These are phyloP conservation scores for Diadromus collaris DNA, from an alignment of 2,888 invertebrate species.

Conservation along the genomic window DNA sequence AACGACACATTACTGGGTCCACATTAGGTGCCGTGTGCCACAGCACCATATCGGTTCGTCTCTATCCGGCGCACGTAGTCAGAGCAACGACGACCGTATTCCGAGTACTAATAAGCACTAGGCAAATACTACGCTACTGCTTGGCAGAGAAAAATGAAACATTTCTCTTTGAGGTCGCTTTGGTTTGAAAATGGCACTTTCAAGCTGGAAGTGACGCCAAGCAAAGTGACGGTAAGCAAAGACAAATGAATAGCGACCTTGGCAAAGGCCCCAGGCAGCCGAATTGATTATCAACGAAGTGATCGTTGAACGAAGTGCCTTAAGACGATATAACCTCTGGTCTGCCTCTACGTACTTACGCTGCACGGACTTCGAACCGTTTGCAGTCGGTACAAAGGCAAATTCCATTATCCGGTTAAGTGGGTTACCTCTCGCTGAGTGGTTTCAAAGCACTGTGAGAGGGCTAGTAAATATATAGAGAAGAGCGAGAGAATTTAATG, in stretches of 20 bases:
- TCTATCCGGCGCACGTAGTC: too few relatives aligned
- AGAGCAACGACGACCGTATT: neutral
- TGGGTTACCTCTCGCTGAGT: slow-evolving; percentile 67
- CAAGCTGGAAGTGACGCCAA: too few relatives aligned
- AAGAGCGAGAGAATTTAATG: slow-evolving; percentile 32
- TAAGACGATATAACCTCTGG: slow-evolving; percentile 48
- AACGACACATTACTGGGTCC: neutral
- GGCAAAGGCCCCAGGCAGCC: slow-evolving; percentile 18
- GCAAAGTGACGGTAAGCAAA: neutral
- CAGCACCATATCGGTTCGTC: neutral
- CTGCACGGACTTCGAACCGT: slow-evolving; percentile 51
- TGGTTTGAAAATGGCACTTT: neutral
- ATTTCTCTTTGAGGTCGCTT: neutral
- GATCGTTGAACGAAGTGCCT: slow-evolving; percentile 33
- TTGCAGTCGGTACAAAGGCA: slow-evolving; percentile 64
- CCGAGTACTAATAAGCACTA: neutral
- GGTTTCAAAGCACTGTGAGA: slow-evolving; percentile 47
- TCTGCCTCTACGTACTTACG: slow-evolving; percentile 46
- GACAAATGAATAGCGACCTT: slow-evolving; percentile 19
- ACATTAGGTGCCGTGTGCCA: neutral
- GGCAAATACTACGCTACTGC: neutral
- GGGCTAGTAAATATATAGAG: slow-evolving; percentile 4
- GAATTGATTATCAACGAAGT: slow-evolving; percentile 51
- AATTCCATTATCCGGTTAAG: slow-evolving; percentile 70
- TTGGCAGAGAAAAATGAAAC: neutral